A percentile compares a stretch with the other conserved stretches of the same genome.
Conservation (phyloP, 2,113 vertebrate genomes). For the Vanacampus margaritifer region DNA sequence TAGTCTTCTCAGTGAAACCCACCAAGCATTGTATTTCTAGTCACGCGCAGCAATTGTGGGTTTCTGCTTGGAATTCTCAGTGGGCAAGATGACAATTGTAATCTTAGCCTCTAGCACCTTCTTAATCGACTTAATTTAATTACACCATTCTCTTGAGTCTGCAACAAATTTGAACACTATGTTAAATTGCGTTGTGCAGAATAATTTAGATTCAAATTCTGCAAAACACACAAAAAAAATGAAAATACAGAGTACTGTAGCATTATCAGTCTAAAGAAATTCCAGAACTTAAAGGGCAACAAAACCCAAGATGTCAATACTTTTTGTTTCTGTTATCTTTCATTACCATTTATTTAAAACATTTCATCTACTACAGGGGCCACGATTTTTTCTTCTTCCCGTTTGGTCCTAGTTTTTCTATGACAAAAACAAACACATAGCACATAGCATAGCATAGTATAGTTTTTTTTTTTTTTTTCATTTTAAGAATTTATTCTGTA, state of each 20-base stretch:
- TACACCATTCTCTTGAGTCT: neutral
- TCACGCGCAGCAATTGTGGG: neutral
- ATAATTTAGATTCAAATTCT: neutral
- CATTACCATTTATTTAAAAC: too few species aligned
- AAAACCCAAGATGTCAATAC: neutral
- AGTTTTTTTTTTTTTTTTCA: too few species aligned
- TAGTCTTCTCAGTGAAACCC: slow-evolving; percentile 16
- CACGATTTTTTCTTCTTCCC: too few species aligned
- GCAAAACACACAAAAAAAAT: neutral
- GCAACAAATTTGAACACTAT: neutral
- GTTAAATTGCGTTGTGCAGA: neutral
- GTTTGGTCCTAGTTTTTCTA: too few species aligned
- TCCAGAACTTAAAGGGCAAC: neutral
- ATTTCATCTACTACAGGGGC: too few species aligned
- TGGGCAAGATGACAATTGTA: neutral
- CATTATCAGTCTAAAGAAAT: neutral
- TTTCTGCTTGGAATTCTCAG: neutral
- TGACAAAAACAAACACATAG: too few species aligned
- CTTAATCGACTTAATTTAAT: neutral
- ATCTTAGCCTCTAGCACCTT: neutral
- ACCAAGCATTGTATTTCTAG: neutral
- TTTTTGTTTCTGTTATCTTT: too few species aligned
- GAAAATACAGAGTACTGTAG: neutral
- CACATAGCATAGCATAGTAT: too few species aligned
- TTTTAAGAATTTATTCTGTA: neutral